Conservation (phyloP, 2,113 vertebrate genomes). For the Tachycineta bicolor region DNA sequence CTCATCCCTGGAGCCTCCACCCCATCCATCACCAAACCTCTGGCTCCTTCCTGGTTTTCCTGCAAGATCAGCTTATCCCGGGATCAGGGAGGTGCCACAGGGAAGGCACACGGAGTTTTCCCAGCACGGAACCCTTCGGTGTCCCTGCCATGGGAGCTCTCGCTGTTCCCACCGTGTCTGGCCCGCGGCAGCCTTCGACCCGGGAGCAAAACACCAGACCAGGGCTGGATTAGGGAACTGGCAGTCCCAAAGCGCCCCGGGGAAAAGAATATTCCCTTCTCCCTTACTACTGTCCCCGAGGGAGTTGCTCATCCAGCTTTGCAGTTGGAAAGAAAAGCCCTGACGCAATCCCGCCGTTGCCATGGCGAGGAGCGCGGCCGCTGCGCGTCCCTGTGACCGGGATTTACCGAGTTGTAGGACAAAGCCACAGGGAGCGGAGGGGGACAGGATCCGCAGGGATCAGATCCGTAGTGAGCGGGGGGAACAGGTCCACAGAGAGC, state of each 20-base stretch:
- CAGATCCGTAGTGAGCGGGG: not conserved
- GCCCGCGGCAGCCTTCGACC: not conserved
- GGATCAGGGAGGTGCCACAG: not conserved
- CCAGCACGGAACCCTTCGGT: not conserved
- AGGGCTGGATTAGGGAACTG: not conserved
- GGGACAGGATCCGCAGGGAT: not conserved
- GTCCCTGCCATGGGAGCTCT: not conserved
- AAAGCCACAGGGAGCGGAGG: not conserved
- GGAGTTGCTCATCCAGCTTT: conserved; percentile 25
- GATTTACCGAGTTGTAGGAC: not conserved
- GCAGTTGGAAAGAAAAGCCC: not conserved
- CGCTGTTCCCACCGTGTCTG: not conserved
- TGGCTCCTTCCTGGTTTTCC: not conserved
- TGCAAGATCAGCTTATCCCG: not conserved
- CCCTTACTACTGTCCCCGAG: not conserved
- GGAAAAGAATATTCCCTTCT: not conserved
- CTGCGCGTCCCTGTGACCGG: not conserved
- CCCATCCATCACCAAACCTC: not conserved
- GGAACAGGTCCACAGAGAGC: not conserved
- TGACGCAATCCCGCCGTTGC: conserved; percentile 12
- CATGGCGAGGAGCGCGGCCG: conserved; percentile 7
- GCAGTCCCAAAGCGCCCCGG: not conserved
- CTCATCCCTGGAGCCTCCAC: not conserved
- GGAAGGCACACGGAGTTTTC: not conserved
- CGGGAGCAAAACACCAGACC: not conserved